phyloP scores from a whole-genome alignment of 2,113 vertebrate genomes.

The Stigmatopora argus region DNA sequence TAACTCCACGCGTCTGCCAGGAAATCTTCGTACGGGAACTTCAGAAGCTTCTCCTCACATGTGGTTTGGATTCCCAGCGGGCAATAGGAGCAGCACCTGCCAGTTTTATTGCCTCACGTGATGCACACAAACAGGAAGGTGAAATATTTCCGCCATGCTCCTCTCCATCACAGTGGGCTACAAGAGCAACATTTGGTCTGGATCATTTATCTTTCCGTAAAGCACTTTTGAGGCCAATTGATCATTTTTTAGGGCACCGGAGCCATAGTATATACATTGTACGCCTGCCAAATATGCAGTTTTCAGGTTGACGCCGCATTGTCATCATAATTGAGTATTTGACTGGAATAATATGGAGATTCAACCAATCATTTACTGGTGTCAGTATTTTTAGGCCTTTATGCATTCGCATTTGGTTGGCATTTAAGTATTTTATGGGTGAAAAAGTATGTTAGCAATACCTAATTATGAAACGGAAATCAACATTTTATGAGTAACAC shows the following conservation, averaged over 20 bases:
- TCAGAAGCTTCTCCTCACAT: conserved; percentile 8
- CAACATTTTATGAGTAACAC: too few species aligned
- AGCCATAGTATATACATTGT: not conserved
- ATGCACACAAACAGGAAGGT: conserved; percentile 12
- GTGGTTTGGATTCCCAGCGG: conserved; percentile 4
- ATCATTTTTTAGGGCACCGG: not conserved
- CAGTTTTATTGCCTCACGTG: conserved; percentile 1
- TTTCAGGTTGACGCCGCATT: not conserved
- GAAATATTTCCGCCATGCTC: conserved; percentile 18
- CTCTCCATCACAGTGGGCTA: not conserved
- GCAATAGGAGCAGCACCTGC: conserved; percentile 5
- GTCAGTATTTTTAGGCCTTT: too few species aligned
- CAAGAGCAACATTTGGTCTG: not conserved
- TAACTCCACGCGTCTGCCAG: not conserved
- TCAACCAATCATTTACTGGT: too few species aligned
- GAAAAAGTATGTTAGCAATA: too few species aligned
- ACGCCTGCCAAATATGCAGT: not conserved
- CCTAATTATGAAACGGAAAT: too few species aligned
- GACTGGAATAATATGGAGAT: not conserved
- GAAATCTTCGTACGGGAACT: not conserved
- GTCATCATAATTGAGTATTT: not conserved
- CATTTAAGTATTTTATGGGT: too few species aligned
- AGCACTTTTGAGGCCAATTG: not conserved
- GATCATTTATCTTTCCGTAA: conserved; percentile 1
- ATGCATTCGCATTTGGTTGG: too few species aligned